Percentiles rank a stretch among this genome's conserved stretches.
Evolutionary conservation across 2,797 vertebrate species (phyloP).

Genomic region (Emydoidea blandingii): DNA sequence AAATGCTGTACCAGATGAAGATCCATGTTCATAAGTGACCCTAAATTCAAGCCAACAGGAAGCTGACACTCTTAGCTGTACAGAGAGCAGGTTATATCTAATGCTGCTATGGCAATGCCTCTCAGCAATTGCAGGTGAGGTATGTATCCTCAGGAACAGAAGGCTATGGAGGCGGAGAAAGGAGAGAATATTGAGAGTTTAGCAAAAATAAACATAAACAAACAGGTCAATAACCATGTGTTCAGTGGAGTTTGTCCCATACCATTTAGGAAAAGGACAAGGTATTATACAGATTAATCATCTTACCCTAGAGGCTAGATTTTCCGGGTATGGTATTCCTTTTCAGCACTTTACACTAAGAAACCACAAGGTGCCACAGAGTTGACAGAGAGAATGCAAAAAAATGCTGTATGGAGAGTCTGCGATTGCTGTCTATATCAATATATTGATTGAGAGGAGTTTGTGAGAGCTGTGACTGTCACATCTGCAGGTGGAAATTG

Average conservation of each 20-base stretch:
- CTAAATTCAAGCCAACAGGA: neutral
- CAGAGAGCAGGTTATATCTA: neutral
- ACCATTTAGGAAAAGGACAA: neutral
- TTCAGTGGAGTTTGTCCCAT: neutral
- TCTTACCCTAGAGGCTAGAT: neutral
- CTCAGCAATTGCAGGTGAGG: too few species aligned
- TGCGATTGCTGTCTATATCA: neutral
- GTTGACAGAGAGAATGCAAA: constrained; percentile 11
- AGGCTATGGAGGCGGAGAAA: neutral
- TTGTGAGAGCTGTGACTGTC: neutral
- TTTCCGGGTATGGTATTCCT: constrained; percentile 18
- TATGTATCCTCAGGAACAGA: neutral
- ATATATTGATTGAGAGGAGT: constrained; percentile 5
- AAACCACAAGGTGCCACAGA: neutral
- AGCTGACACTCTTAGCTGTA: neutral
- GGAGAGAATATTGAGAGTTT: neutral
- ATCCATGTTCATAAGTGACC: neutral
- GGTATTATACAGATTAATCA: neutral
- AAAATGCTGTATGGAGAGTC: neutral
- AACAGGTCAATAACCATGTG: neutral
- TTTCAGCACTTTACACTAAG: neutral
- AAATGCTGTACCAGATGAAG: neutral
- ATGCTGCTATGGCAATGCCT: neutral
- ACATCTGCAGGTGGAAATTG: neutral
- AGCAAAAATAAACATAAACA: neutral